Base-by-base conservation (phyloP, 2,888 invertebrate species). In the Pandemis corylana region DNA sequence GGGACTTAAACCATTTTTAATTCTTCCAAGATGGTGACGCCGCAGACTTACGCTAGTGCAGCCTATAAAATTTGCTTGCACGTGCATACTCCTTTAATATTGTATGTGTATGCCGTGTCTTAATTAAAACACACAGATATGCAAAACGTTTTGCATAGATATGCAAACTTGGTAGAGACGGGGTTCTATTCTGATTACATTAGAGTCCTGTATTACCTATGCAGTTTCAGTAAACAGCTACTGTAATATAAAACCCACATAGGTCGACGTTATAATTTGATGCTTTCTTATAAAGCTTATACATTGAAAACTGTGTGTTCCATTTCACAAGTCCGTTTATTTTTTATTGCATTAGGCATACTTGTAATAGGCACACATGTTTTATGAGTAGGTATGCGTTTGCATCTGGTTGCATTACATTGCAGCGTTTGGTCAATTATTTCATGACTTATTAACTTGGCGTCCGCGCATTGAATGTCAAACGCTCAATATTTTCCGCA, bases 151-250 rank as follows among this genome's bases (percentile, higher is more conserved):
- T 66, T 36, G 36, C 66, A 49, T 66, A 66, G 36, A 36, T 66
- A 44, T 46, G 42, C 64, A 6, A 64, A 64, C 28, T 59, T 28
- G 12, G 28, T 59, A 5, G 10, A 9, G 12, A 59, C 59, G 5
- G 2, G 44, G 63, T 15, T 6, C 53, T 53, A 67, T 67, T 53
- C 67, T 41, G 53, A 67, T 53, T 53, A 53, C 67, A 53, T 67
- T 67, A 67, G 53, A 53, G 10, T 49, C 10, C n/a, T 41, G 28
- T 56, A 13, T 7, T 44, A 46, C 28, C 28, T 46, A 41, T 67
- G 66, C 53, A 53, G 28, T 36, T 67, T 10, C 51, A 51, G 36
- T 44, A 20, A 1, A 36, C 13, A 65, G 65, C 61, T 61, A 41
- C 36, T 28, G 28, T 49, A 44, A 20, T 5, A 4, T 7, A 56